Evolutionary conservation across 2,888 invertebrate species (phyloP).

Genomic region (Phorcus lineatus): DNA sequence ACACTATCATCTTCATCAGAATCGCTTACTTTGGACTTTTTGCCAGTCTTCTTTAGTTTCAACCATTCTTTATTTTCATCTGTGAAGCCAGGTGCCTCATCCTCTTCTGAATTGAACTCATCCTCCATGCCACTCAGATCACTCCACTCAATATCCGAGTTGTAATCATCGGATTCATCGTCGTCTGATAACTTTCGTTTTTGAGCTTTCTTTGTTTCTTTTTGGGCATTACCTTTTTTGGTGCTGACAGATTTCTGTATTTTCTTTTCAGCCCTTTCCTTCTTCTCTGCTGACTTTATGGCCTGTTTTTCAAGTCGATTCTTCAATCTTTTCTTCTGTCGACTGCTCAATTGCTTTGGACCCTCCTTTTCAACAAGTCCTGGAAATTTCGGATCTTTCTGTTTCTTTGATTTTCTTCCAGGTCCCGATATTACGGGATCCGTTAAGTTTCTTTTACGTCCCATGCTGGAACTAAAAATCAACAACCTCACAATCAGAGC

Average conservation of each 20-base stretch:
- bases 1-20: constrained; percentile 3
- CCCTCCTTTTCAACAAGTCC: constrained; percentile 74
- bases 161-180: constrained; percentile 15
- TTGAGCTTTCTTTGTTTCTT: constrained; percentile 23
- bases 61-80: constrained; percentile 86
- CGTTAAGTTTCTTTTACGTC: constrained; percentile 63
- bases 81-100: constrained; percentile 78
- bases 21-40: not conserved
- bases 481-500: not conserved
- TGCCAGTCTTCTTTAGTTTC: constrained; percentile 77
- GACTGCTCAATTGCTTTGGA: constrained; percentile 45
- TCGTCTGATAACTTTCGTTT: constrained; percentile 26
- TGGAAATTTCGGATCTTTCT: constrained; percentile 84
- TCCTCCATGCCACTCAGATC: constrained; percentile 8
- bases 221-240: constrained; percentile 27
- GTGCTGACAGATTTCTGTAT: constrained; percentile 32
- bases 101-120: constrained; percentile 38
- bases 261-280: constrained; percentile 25
- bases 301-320: constrained; percentile 39
- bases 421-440: constrained; percentile 83
- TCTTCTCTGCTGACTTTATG: constrained; percentile 32
- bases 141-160: constrained; percentile 15
- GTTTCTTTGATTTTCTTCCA: constrained; percentile 90
- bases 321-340: constrained; percentile 32
- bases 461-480: constrained; percentile 51